These are phyloP conservation scores for Apomyelois bistriatella DNA, from an alignment of 2,888 invertebrate species.

Conservation along the genomic window DNA sequence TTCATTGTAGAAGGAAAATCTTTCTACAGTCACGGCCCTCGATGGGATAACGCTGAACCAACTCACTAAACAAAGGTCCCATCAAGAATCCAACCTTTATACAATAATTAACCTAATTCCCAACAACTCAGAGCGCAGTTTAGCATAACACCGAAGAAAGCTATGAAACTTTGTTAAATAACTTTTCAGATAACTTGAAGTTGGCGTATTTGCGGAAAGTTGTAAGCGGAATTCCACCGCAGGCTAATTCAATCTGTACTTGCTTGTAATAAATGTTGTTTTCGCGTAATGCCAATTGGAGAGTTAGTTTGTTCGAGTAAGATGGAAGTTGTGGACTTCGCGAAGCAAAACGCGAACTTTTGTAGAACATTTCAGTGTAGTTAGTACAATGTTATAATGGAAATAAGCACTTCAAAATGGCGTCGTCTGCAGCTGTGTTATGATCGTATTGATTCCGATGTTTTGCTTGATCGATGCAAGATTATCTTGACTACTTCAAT, in stretches of 20 bases:
- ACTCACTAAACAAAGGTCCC: conserved; percentile 48
- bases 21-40: conserved; percentile 80
- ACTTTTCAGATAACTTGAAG: conserved; percentile 81
- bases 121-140: conserved; percentile 56
- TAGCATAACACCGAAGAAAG: conserved; percentile 65
- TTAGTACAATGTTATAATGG: conserved; percentile 81
- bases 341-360: conserved; percentile 81
- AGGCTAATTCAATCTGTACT: conserved; percentile 76
- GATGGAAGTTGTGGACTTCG: conserved; percentile 77
- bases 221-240: conserved; percentile 72
- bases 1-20: conserved; percentile 79
- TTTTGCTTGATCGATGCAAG: conserved; percentile 46
- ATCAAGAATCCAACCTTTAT: conserved; percentile 42
- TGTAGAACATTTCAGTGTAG: conserved; percentile 81
- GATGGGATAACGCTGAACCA: conserved; percentile 74
- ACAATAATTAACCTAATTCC: conserved; percentile 64
- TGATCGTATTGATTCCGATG: conserved; percentile 59
- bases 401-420: conserved; percentile 81
- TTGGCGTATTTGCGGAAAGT: conserved; percentile 75
- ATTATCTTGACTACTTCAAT: conserved; percentile 20
- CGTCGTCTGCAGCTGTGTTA: conserved; percentile 70
- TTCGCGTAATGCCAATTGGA: conserved; percentile 73
- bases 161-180: conserved; percentile 81
- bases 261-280: conserved; percentile 78
- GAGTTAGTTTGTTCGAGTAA: conserved; percentile 64